These are phyloP conservation scores for Caligus rogercresseyi DNA, from an alignment of 1,140 invertebrate genomes.

Conservation along the genomic window DNA sequence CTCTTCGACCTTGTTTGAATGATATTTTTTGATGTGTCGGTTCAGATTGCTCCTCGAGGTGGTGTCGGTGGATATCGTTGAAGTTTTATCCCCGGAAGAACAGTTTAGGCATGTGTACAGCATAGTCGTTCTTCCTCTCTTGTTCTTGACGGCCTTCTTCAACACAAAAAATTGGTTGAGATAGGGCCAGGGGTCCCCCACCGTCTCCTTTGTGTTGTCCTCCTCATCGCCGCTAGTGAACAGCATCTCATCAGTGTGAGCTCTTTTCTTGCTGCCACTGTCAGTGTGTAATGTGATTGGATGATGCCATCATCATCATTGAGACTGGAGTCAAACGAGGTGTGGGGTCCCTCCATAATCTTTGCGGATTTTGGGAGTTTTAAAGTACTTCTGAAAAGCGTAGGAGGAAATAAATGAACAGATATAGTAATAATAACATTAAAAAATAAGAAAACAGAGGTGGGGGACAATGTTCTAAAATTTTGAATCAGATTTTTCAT, in stretches of 20 bases:
- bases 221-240: background rate
- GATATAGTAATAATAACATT: too few relatives aligned
- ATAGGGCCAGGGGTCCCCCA: background rate
- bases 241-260: background rate
- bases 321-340: background rate
- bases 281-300: background rate
- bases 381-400: background rate
- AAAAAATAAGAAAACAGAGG: too few relatives aligned
- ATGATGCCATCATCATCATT: background rate
- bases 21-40: background rate
- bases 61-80: background rate
- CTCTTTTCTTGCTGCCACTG: background rate
- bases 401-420: too few relatives aligned
- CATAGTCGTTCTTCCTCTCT: background rate
- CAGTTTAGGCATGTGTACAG: background rate
- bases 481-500: too few relatives aligned
- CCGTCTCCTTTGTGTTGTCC: background rate
- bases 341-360: background rate
- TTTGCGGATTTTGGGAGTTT: background rate
- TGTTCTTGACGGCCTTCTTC: background rate
- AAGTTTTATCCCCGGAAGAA: background rate
- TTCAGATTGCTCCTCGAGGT: background rate
- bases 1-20: background rate
- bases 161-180: background rate
- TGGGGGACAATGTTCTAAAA: too few relatives aligned